phyloP scores from a whole-genome alignment of 2,113 vertebrate genomes.

The Aix galericulata region DNA sequence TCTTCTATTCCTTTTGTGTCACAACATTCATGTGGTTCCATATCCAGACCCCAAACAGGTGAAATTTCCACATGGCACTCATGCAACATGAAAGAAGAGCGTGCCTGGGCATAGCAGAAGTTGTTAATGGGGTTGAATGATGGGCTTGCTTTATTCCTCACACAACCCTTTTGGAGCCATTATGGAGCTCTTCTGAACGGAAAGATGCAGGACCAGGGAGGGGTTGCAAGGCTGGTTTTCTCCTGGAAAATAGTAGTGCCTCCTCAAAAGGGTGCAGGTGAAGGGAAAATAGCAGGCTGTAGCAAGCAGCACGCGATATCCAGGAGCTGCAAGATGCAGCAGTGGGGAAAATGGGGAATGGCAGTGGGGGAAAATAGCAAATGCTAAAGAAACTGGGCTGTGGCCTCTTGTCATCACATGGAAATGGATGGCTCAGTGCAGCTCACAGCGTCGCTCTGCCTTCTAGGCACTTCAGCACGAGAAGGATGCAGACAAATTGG shows the following conservation, averaged over 20 bases:
- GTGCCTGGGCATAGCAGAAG: neutral
- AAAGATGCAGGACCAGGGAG: neutral
- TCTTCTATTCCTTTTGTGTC: neutral
- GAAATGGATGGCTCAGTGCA: neutral
- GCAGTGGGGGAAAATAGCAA: neutral
- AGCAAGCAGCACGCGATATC: neutral
- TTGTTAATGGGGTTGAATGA: neutral
- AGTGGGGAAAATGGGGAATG: neutral
- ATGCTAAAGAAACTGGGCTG: neutral
- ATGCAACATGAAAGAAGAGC: neutral
- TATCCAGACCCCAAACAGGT: neutral
- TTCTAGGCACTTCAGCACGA: neutral
- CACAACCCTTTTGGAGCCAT: neutral
- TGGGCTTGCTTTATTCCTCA: neutral
- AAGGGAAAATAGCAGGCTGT: neutral
- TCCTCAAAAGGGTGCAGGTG: neutral
- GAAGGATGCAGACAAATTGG: slow-evolving; percentile 53
- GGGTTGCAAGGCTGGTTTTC: neutral
- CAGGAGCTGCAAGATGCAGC: neutral
- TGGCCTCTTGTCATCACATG: neutral
- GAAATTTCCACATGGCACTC: neutral
- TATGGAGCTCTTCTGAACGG: neutral
- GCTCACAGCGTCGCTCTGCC: neutral
- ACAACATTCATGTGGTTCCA: neutral
- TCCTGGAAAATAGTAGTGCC: neutral